A percentile compares a stretch with the other conserved stretches of the same genome.
Evolutionary conservation across 1,140 invertebrate species (phyloP).

Genomic region (Anagrus nilaparvatae): DNA sequence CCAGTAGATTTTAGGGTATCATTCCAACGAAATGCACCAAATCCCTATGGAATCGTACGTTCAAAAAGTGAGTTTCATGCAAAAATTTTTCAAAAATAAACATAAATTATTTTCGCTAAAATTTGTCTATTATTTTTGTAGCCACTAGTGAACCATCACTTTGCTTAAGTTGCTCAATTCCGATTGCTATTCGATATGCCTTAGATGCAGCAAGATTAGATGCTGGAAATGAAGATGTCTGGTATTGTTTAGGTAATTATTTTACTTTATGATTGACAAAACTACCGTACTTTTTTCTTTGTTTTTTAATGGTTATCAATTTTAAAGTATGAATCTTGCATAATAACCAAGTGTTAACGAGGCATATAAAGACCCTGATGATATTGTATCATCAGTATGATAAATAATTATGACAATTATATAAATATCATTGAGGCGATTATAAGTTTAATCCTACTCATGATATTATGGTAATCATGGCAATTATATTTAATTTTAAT

Average conservation of each 20-base stretch:
- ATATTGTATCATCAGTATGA: too few species aligned
- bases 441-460: too few species aligned
- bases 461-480: too few species aligned
- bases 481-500: too few species aligned
- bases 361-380: too few species aligned
- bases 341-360: too few species aligned
- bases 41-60: conserved; percentile 57
- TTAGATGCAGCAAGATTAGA: conserved; percentile 54
- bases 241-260: conserved; percentile 32
- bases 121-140: conserved; percentile 19
- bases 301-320: too few species aligned
- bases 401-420: too few species aligned
- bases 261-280: too few species aligned
- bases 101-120: background rate
- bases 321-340: too few species aligned
- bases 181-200: conserved; percentile 63
- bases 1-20: conserved; percentile 73
- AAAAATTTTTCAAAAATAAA: background rate
- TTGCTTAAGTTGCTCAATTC: conserved; percentile 52
- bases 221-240: conserved; percentile 35
- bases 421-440: too few species aligned
- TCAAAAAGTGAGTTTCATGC: conserved; percentile 58
- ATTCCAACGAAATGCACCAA: conserved; percentile 58
- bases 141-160: conserved; percentile 72
- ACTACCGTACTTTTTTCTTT: too few species aligned